Base-by-base conservation (phyloP, 1,140 invertebrate genomes). In the Holotrichia oblita region DNA sequence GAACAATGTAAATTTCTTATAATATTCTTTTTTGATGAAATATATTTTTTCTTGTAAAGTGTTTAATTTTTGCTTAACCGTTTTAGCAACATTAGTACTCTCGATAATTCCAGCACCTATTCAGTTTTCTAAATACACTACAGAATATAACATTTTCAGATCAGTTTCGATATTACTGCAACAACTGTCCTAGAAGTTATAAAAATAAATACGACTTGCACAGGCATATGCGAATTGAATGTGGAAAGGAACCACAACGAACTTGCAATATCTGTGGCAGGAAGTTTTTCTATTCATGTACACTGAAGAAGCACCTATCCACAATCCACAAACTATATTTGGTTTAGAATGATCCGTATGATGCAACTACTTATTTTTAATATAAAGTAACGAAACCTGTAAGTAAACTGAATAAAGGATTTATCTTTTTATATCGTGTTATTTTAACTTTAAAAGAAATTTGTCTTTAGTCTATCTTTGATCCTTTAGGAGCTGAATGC, bases 221-320 rank as follows among this genome's bases (percentile, higher is more conserved):
- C 78, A 87, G 92, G 7, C 92, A 93, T 80, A 89, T 92, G 59
- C 89, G 88, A 78, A 92, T 92, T 81, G 92, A 93, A 79, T 93
- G 92, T 81, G 91, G 92, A 40, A 89, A 91, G 20, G 82, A 90
- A 77, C 91, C 91, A 0, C 44, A 79, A 22, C 40, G 27, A 27
- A 4, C 3, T 0, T 79, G 78, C 40, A 9, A 17, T 17, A 69
- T 76, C 2, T 79, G 78, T 42, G 17, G 40, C 34, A 74, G 59
- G 40, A 73, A 40, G 24, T 78, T 74, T 44, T 74, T 41, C 24
- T 74, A 74, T 27, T 44, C 20, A 9, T 78, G 14, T n/a, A 73
- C 41, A 27, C 42, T 74, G 0, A 78, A 44, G 44, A 73, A 40
- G 14, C 77, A 78, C 34, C 6, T 78, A 22, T 44, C n/a, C 40